phyloP scores from a whole-genome alignment of 2,113 vertebrate species.

The Gavia stellata region DNA sequence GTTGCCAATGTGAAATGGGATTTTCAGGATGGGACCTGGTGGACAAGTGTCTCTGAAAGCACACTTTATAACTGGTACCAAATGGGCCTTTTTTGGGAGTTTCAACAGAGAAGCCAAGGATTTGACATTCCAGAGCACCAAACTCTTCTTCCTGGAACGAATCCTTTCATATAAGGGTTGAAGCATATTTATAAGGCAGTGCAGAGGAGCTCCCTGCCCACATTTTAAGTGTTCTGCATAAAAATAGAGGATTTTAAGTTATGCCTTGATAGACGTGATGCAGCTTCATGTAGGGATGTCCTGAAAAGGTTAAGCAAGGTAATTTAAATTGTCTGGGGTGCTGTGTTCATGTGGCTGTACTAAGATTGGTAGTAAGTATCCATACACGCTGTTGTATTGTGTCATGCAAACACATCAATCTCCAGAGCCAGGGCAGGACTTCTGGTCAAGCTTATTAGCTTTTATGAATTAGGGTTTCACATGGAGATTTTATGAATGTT shows the following conservation, averaged over 20 bases:
- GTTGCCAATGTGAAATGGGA: not conserved
- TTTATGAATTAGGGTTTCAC: not conserved
- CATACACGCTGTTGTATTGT: not conserved
- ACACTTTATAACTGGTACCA: not conserved
- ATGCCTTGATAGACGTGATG: rapidly evolving
- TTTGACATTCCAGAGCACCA: not conserved
- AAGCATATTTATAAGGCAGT: not conserved
- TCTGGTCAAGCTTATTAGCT: not conserved
- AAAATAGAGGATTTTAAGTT: not conserved
- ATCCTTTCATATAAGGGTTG: not conserved
- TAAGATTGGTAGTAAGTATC: not conserved
- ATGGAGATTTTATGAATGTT: not conserved
- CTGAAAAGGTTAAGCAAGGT: not conserved
- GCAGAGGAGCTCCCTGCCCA: not conserved
- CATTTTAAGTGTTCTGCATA: not conserved
- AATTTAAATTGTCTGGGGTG: not conserved
- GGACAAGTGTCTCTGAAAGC: not conserved
- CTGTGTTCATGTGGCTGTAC: not conserved
- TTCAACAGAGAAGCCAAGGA: not conserved
- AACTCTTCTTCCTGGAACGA: not conserved
- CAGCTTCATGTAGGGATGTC: not conserved
- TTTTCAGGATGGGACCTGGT: not conserved
- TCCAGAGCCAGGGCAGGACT: not conserved
- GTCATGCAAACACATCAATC: not conserved
- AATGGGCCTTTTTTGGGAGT: not conserved